phyloP scores from a whole-genome alignment of 2,113 vertebrate genomes.

The Empidonax traillii region DNA sequence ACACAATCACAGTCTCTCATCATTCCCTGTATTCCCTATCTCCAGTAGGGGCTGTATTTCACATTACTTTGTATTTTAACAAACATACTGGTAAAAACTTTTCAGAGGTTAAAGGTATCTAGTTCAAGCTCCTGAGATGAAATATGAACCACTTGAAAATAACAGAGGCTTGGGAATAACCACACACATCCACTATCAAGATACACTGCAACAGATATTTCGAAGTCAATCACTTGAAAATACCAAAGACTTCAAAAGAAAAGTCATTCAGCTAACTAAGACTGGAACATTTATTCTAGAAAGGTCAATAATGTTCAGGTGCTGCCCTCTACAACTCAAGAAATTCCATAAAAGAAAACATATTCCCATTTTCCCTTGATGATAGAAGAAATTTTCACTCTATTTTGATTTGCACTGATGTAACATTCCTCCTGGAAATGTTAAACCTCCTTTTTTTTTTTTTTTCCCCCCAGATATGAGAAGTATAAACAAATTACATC shows the following conservation, averaged over 20 bases:
- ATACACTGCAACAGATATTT: background rate
- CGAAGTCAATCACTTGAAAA: background rate
- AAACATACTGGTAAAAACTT: background rate
- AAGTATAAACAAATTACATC: background rate
- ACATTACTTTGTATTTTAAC: background rate
- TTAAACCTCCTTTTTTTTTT: background rate
- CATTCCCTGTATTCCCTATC: background rate
- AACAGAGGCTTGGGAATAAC: background rate
- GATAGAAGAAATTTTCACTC: background rate
- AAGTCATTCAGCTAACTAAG: background rate
- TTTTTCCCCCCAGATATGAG: background rate
- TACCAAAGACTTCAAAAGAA: background rate
- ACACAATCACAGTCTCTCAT: background rate
- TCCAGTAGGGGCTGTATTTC: background rate
- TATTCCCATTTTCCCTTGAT: background rate
- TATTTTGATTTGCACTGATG: background rate
- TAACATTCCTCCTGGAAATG: background rate
- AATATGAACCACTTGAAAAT: background rate
- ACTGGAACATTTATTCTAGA: background rate
- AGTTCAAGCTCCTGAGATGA: background rate
- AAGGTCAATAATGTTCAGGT: background rate
- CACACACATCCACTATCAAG: fast-evolving
- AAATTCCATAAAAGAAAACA: background rate
- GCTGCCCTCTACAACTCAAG: background rate
- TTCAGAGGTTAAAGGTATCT: background rate